A percentile compares a stretch with the other conserved stretches of the same genome.
Conservation (phyloP, 2,888 invertebrate genomes). For the Nephrotoma flavescens region DNA sequence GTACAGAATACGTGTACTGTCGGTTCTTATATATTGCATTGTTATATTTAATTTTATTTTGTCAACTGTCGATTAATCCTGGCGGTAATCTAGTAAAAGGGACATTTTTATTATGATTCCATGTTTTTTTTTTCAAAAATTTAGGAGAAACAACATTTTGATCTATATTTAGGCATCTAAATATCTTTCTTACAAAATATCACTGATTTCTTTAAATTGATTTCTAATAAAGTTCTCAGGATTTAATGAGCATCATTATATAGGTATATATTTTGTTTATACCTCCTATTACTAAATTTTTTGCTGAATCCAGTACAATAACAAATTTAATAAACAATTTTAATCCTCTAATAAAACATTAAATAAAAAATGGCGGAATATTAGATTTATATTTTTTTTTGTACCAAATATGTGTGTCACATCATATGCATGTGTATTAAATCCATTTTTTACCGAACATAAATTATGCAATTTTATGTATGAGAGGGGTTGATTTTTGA, state of each 20-base stretch:
- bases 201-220: not conserved
- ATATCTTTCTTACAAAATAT: not conserved
- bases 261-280: not conserved
- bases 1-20: not conserved
- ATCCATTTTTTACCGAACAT: not conserved
- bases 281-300: not conserved
- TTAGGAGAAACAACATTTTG: not conserved
- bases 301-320: not conserved
- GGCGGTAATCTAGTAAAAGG: not conserved
- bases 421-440: not conserved
- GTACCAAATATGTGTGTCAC: not conserved
- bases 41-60: not conserved
- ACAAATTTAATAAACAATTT: not conserved
- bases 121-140: not conserved
- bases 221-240: not conserved
- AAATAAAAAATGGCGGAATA: not conserved
- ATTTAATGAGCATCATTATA: not conserved
- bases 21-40: not conserved
- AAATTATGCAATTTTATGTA: not conserved
- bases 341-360: not conserved
- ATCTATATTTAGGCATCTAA: not conserved
- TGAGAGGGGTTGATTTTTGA: not conserved
- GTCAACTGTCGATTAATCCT: slow-evolving; percentile 3
- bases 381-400: not conserved
- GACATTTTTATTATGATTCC: not conserved